Evolutionary conservation across 1,140 invertebrate genomes (phyloP), one percentile per base, ranked within the genome.

Genomic region (Brachionus koreanus): DNA sequence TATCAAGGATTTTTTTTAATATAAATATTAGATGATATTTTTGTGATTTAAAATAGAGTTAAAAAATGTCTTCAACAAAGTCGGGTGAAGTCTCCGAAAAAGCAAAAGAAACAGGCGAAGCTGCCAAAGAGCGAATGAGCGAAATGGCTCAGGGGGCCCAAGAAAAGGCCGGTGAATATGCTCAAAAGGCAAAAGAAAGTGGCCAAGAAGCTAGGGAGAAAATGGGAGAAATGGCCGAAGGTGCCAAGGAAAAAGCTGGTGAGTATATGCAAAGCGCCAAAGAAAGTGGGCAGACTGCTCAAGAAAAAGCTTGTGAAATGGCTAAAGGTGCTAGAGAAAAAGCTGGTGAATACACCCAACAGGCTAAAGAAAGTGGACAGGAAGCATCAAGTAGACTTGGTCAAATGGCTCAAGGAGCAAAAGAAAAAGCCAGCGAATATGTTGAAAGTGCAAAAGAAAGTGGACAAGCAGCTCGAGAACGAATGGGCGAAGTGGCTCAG

Each of bases 211-310:
- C 69, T 29, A 25, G 37, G 25, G 35, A 75, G 25, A 42, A 12
- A 75, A 39, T 46, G 9, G 33, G 37, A 25, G 75, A 77, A 79
- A 69, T 69, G 46, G 5, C 74, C 5, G 23, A 46, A 57, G 74
- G 33, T 12, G 25, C 52, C 1, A 57, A 77, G n/a, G 74, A 77
- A 19, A 33, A 65, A 33, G 25, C 33, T 57, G 76, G 49, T 9
- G 76, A 79, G 25, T 35, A 33, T 13, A 25, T 16, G 5, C n/a
- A 79, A 79, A 35, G 76, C 35, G 76, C 76, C 1, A 57, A 79
- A 61, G 76, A 79, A 19, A 65, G 10, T 13, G 76, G 35, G 3
- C 49, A 65, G 7, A 10, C 23, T 23, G 76, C 76, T 19, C 23
- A 19, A 74, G 69, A 74, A 74, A 43, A 46, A 74, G 19, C 25